A percentile compares a stretch with the other conserved stretches of the same genome.
Conservation (phyloP, 2,888 invertebrate genomes). For the Tetranychus piercei region DNA sequence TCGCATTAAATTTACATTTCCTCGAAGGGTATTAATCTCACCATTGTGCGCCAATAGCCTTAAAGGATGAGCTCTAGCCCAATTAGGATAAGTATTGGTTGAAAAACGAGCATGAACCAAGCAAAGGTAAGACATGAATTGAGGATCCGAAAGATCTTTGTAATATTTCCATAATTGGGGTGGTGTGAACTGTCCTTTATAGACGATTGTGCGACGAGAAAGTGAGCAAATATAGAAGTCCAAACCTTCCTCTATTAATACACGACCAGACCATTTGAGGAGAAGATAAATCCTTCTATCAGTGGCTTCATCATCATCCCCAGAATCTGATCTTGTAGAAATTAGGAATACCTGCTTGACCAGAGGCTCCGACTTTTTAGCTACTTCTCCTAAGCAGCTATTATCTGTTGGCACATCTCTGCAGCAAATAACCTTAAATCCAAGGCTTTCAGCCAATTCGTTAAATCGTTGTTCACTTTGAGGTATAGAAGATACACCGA, state of each 20-base stretch:
- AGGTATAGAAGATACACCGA: conserved; percentile 34
- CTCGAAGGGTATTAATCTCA: conserved; percentile 94
- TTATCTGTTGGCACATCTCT: conserved; percentile 76
- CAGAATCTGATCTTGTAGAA: not conserved
- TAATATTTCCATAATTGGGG: conserved; percentile 72
- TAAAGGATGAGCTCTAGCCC: conserved; percentile 95
- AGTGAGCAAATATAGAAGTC: conserved; percentile 91
- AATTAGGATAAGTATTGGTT: conserved; percentile 97
- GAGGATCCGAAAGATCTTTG: conserved; percentile 40
- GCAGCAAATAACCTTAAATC: conserved; percentile 71
- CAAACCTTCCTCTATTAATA: conserved; percentile 60
- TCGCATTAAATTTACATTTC: conserved; percentile 95
- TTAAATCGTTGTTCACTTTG: conserved; percentile 62
- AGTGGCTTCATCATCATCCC: conserved; percentile 3
- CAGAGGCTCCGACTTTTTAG: conserved; percentile 78
- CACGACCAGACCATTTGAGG: conserved; percentile 78
- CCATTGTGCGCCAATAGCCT: conserved; percentile 96
- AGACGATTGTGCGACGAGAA: conserved; percentile 71
- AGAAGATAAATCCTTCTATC: conserved; percentile 61
- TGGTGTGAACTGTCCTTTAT: conserved; percentile 90
- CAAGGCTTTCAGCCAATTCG: conserved; percentile 57
- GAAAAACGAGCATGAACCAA: conserved; percentile 95
- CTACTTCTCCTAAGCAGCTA: conserved; percentile 69
- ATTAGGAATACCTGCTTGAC: conserved; percentile 62
- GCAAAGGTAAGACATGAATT: conserved; percentile 80